These are phyloP conservation scores for Stenopsyche tienmushanensis DNA, from an alignment of 1,140 invertebrate species.

Conservation along the genomic window DNA sequence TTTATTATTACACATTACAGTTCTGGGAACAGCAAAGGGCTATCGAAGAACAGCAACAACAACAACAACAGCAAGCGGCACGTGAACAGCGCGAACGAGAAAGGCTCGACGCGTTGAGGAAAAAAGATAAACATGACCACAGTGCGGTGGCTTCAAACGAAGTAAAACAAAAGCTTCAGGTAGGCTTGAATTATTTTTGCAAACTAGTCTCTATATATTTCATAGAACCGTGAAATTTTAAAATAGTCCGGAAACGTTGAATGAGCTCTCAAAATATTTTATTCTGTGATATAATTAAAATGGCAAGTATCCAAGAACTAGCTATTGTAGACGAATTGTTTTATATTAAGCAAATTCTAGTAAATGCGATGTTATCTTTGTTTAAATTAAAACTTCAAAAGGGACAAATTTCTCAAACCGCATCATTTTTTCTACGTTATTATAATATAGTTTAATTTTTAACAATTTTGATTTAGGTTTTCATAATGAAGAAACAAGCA, in stretches of 20 bases:
- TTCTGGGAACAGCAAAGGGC: constrained; percentile 81
- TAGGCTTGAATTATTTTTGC: constrained; percentile 47
- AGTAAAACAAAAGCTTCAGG: constrained; percentile 92
- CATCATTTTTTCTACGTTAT: no score
- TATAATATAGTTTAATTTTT: no score
- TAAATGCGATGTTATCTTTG: no score
- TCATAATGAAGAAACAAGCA: constrained; percentile 87
- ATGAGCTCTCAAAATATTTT: no score
- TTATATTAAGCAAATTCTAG: no score
- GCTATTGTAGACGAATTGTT: no score
- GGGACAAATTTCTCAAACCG: no score
- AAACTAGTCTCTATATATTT: not conserved
- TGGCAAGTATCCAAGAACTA: no score
- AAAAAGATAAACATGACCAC: constrained; percentile 91
- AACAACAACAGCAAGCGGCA: constrained; percentile 50
- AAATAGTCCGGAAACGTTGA: no score
- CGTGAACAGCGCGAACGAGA: constrained; percentile 75
- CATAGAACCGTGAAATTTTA: no score
- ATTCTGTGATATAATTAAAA: no score
- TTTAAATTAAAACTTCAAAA: no score
- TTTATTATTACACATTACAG: constrained; percentile 57
- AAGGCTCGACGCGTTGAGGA: constrained; percentile 77
- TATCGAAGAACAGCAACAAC: constrained; percentile 59
- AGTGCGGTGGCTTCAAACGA: constrained; percentile 93
- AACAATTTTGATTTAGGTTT: constrained; percentile 66